Percentiles rank a stretch among this genome's conserved stretches.
Conservation (phyloP, 2,113 vertebrate species). For the Psilopogon haemacephalus region DNA sequence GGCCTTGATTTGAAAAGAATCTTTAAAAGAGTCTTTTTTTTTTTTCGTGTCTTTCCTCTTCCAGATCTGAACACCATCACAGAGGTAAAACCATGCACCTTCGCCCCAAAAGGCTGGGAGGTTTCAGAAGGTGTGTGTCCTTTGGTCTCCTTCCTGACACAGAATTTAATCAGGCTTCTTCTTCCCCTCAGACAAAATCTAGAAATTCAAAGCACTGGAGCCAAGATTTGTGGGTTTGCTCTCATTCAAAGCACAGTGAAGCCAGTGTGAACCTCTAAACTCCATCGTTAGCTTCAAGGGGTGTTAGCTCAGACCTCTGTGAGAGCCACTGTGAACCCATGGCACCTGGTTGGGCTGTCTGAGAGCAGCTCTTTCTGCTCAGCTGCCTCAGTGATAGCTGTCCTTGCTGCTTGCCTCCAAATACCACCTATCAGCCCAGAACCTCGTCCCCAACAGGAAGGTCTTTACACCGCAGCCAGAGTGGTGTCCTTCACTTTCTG, state of each 20-base stretch:
- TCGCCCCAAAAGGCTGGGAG: not conserved
- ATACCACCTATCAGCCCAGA: not conserved
- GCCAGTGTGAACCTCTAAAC: not conserved
- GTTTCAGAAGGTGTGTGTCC: not conserved
- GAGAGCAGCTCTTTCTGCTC: not conserved
- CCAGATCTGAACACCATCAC: not conserved
- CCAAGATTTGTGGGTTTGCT: not conserved
- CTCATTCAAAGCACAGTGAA: not conserved
- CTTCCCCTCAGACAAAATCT: not conserved
- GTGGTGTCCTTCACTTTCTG: not conserved
- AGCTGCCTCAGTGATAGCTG: not conserved
- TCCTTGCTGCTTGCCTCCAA: not conserved
- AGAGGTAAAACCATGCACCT: not conserved
- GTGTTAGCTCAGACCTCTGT: not conserved
- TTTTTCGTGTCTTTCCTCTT: not conserved
- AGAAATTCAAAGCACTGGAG: not conserved
- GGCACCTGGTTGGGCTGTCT: not conserved
- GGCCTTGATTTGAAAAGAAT: constrained; percentile 24
- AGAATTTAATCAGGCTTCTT: not conserved
- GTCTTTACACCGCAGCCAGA: not conserved
- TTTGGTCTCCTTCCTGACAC: not conserved
- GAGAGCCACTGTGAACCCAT: not conserved
- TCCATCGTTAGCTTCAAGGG: not conserved
- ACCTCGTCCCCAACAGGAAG: not conserved
- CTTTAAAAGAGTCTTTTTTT: not conserved